phyloP scores from a whole-genome alignment of 2,113 vertebrate genomes.

The Pterocles gutturalis region DNA sequence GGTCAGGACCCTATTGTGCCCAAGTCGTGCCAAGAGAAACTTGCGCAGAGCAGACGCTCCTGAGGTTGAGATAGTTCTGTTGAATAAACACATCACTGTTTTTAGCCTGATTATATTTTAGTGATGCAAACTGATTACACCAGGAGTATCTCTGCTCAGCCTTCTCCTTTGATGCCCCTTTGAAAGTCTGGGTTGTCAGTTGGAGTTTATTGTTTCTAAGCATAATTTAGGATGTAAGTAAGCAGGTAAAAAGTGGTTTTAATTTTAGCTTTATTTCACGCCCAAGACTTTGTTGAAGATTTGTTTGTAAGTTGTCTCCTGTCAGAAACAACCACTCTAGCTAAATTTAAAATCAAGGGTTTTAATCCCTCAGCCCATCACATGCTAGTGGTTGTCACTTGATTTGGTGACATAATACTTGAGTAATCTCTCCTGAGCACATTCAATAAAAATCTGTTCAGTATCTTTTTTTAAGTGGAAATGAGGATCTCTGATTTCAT shows the following conservation, averaged over 20 bases:
- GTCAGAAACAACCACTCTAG: background rate
- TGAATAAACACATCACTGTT: constrained; percentile 23
- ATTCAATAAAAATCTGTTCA: background rate
- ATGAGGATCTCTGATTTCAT: background rate
- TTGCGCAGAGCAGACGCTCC: background rate
- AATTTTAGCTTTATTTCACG: background rate
- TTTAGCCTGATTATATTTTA: background rate
- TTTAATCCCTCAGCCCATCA: background rate
- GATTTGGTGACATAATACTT: background rate
- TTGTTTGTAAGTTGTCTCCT: background rate
- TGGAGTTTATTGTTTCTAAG: background rate
- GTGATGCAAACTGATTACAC: background rate
- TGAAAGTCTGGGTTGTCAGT: background rate
- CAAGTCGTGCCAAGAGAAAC: background rate
- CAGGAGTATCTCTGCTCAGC: background rate
- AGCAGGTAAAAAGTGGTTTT: background rate
- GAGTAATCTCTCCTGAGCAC: background rate
- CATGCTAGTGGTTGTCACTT: background rate
- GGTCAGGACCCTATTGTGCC: background rate
- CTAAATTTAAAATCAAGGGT: background rate
- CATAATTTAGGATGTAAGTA: background rate
- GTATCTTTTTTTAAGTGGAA: background rate
- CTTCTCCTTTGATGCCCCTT: background rate
- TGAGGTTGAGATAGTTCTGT: constrained; percentile 13
- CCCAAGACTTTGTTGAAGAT: background rate